Percentiles rank a stretch among this genome's conserved stretches.
Conservation (phyloP, 1,140 invertebrate species). For the Thrips palmi region DNA sequence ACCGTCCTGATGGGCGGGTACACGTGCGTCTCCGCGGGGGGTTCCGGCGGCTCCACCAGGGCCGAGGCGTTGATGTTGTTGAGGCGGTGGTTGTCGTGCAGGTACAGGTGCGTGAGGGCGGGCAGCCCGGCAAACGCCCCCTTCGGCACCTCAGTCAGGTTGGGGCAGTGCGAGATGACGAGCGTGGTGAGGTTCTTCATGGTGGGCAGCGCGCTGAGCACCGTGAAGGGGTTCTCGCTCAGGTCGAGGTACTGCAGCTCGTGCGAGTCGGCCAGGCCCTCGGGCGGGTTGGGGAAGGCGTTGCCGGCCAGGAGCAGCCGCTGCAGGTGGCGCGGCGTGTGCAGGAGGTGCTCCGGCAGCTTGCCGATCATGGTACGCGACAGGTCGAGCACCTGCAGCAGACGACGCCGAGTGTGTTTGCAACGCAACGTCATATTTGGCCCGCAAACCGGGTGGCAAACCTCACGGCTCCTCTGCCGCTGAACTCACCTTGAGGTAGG, state of each 20-base stretch:
- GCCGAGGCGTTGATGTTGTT: no score
- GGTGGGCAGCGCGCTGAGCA: no score
- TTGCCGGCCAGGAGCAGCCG: conserved; percentile 51
- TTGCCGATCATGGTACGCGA: conserved; percentile 37
- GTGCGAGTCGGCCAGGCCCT: conserved; percentile 33
- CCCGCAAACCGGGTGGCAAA: neutral
- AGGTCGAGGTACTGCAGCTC: conserved; percentile 38
- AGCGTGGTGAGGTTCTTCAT: no score
- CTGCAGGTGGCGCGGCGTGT: conserved; percentile 39
- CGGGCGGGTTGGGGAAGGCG: conserved; percentile 34
- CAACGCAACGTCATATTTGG: neutral
- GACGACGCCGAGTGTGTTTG: neutral
- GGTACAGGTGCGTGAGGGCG: no score
- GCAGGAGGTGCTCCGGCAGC: conserved; percentile 40
- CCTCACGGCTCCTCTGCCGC: neutral
- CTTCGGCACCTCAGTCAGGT: no score
- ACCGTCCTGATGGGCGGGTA: no score
- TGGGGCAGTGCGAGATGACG: no score
- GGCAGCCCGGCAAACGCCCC: no score
- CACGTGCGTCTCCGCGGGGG: no score
- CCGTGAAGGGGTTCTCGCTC: conserved; percentile 44
- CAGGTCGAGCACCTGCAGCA: conserved; percentile 38
- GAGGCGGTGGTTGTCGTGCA: no score
- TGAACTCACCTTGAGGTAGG: conserved; percentile 35
- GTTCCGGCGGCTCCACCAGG: no score